Base-by-base conservation (phyloP, 2,888 invertebrate species). In the Phrixothrix hirtus region DNA sequence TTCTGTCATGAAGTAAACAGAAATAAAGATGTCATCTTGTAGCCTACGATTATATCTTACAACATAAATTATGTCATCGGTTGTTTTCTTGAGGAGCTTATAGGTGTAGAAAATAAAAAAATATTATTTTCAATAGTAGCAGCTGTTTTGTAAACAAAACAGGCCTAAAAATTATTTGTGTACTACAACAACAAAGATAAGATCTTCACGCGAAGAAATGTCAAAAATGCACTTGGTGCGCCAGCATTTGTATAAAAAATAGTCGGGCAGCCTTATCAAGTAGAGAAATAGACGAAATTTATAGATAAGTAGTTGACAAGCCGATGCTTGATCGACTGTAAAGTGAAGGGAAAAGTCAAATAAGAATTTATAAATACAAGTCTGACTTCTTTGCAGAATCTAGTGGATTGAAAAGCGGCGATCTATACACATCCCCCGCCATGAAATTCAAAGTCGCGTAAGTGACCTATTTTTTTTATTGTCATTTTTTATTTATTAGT, bases 361-460 rank as follows among this genome's bases (percentile, higher is more conserved):
- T 64, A 65, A 67, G 71, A 74, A 72, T 74, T 74, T 73, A 74
- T 74, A 74, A 72, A 74, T 73, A 71, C 71, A 67, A 67, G 71
- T 72, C 64, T 65, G 63, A 61, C 58, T 64, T 61, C 64, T 65
- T 66, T 61, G 68, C 64, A 60, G 67, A 69, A 66, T 64, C 67
- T 69, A 73, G 73, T 73, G 67, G 68, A 66, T 67, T 62, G 64
- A 62, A 62, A 62, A 62, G 61, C 66, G 62, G 68, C 69, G 66
- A 66, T 69, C 67, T 58, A 65, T 57, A 61, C 65, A 64, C 65
- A 63, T 63, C 55, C 57, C 36, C 48, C 62, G 64, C 58, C 61
- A 73, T 72, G 73, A 70, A 69, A 66, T 59, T 71, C 51, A 68
- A 68, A 58, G 55, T 71, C 56, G 61, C 69, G 73, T 72, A 73